Base-by-base conservation (phyloP, 2,797 vertebrate species). In the Acanthurus tractus region DNA sequence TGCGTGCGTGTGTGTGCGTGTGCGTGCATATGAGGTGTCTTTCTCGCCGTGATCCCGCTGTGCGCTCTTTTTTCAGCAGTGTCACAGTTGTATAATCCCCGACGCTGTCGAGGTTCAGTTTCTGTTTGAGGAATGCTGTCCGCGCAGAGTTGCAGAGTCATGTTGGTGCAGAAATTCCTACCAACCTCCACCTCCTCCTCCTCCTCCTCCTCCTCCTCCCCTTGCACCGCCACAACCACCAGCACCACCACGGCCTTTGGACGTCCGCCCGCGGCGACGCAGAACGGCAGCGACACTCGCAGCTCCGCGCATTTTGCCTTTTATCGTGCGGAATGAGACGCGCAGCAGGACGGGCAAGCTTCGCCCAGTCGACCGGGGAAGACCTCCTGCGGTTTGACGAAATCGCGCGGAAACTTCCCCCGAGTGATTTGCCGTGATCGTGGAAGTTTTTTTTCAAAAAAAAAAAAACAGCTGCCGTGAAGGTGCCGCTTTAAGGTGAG, bases 91-190 rank as follows among this genome's bases (percentile, higher is more conserved):
- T 40, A 61, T 62, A 82, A 85, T 46, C 22, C 17, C 7, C 17
- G 45, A n/a, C 18, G 3, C n/a, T 56, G 34, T 29, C 8, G n/a
- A 44, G 9, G 48, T 48, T 70, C 80, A 49, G 45, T 89, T 89
- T 87, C 87, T 70, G 49, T 83, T 83, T 83, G 79, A 77, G 82
- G 81, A 88, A 84, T 83, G 78, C 72, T 11, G 50, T 71, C 22
- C 40, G 22, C 74, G 36, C 5, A 77, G 67, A 92, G 82, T 90
- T 94, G 94, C 94, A 83, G 53, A 92, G 94, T 95, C 94, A 95
- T 88, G 93, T 84, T 75, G 91, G 84, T 89, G 92, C 88, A 79
- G 74, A 70, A 75, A 78, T 82, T 73, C 75, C 82, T 81, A 63
- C 69, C 42, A 20, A 4, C 20, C 70, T 0, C 48, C 56, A 20